Conservation (phyloP, 2,113 vertebrate species). For the Poicephalus meyeri region DNA sequence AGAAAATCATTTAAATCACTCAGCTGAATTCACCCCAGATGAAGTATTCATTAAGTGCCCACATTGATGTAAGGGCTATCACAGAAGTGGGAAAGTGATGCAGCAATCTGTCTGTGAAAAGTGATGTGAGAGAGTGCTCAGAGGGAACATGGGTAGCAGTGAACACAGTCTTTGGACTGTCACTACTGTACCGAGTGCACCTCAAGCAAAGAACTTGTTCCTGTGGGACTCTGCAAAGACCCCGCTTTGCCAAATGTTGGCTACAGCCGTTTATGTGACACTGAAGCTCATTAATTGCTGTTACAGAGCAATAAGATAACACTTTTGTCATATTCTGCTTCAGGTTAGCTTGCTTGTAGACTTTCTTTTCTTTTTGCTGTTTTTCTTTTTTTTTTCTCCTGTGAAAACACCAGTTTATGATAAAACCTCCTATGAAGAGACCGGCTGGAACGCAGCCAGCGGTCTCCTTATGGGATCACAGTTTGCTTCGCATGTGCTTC, state of each 20-base stretch:
- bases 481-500: background rate
- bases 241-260: background rate
- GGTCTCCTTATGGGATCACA: background rate
- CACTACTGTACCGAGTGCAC: background rate
- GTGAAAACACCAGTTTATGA: constrained; percentile 50
- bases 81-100: background rate
- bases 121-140: background rate
- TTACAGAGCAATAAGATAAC: background rate
- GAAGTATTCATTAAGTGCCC: background rate
- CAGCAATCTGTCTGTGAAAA: rapidly evolving
- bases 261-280: background rate
- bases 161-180: background rate
- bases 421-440: constrained; percentile 1
- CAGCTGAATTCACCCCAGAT: background rate
- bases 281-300: background rate
- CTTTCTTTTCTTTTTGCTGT: background rate
- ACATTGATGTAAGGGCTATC: background rate
- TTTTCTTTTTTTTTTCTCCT: background rate
- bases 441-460: constrained; percentile 23
- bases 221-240: background rate
- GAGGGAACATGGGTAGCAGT: background rate
- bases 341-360: constrained; percentile 18
- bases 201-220: background rate
- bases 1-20: background rate
- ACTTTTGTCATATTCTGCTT: background rate